Conservation (phyloP, 2,888 invertebrate genomes). For the Sturmia bella region DNA sequence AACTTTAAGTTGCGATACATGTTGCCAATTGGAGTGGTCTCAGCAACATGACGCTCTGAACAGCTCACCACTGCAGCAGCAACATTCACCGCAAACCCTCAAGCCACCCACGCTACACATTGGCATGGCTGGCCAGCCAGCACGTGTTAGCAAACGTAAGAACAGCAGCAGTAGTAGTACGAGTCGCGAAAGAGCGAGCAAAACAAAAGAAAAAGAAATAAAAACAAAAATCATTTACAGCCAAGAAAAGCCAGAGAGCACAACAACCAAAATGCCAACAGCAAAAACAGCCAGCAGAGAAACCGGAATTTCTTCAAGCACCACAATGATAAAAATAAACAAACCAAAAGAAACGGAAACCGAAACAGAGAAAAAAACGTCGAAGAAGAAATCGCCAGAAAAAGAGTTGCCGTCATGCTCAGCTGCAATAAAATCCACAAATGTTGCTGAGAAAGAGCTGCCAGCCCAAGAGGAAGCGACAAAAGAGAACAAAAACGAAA, state of each 20-base stretch:
- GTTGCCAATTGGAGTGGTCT: constrained; percentile 74
- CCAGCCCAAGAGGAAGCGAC: constrained; percentile 44
- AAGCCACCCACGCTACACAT: constrained; percentile 69
- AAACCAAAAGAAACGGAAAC: constrained; percentile 71
- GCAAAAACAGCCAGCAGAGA: constrained; percentile 58
- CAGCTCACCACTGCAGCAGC: constrained; percentile 54
- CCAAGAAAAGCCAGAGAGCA: constrained; percentile 53
- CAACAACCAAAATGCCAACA: constrained; percentile 58
- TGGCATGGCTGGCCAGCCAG: constrained; percentile 66
- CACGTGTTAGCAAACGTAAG: constrained; percentile 73
- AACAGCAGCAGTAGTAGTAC: constrained; percentile 72
- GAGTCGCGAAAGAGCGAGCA: constrained; percentile 75
- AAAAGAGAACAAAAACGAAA: constrained; percentile 7
- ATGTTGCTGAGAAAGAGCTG: constrained; percentile 55
- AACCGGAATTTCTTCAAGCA: constrained; percentile 66
- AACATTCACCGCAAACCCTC: constrained; percentile 66
- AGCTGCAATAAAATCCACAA: constrained; percentile 67
- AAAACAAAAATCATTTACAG: constrained; percentile 67
- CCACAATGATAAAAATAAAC: constrained; percentile 63
- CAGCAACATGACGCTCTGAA: constrained; percentile 62
- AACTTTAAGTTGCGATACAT: constrained; percentile 74
- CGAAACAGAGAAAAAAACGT: constrained; percentile 39
- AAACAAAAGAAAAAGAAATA: constrained; percentile 75
- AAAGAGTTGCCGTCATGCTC: constrained; percentile 60
- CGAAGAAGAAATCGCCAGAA: not conserved